Evolutionary conservation across 2,113 vertebrate genomes (phyloP), one percentile per base, ranked within the genome.

Genomic region (Paradisaea rubra): DNA sequence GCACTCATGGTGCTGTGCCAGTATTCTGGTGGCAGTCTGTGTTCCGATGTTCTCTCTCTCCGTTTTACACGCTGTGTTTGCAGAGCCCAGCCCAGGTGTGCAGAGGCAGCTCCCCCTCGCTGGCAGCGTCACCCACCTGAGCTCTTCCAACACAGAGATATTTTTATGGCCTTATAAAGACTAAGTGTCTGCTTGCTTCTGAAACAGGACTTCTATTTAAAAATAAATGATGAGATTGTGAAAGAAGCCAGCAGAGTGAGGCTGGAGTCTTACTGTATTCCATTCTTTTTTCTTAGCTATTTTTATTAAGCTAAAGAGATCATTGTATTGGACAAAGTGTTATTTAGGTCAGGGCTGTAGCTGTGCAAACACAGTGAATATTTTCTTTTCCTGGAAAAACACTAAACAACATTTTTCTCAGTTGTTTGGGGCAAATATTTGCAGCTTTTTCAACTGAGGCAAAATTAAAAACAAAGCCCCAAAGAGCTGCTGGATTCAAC

Each of bases 221-320:
- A 83, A 86, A 93, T 96, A 91, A 95, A 92, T 61, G 37, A 72
- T 27, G 57, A 65, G 74, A 16, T 86, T 68, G 47, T 80, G 72
- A 94, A 92, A 94, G 60, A 95, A 95, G 82, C 5, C 79, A 86
- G n/a, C 47, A 9, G 93, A 69, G 37, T 63, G 66, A 65, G 35
- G 84, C 10, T 68, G 53, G 47, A 52, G 9, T 16, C 23, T 83
- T 63, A 44, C 52, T 9, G 2, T 63, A 35, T 84, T 73, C 24
- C 19, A 9, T 31, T 19, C 13, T 25, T 77, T 53, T 50, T 22
- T 54, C 22, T 68, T 64, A 81, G 39, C n/a, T 84, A 13, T 60
- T 91, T 65, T 90, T 37, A 49, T 68, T 81, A 77, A 79, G 47
- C 37, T 82, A 31, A 76, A 82, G 59, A 78, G 27, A 59, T 84